phyloP scores from a whole-genome alignment of 1,140 invertebrate genomes.

The Drosophila asahinai region DNA sequence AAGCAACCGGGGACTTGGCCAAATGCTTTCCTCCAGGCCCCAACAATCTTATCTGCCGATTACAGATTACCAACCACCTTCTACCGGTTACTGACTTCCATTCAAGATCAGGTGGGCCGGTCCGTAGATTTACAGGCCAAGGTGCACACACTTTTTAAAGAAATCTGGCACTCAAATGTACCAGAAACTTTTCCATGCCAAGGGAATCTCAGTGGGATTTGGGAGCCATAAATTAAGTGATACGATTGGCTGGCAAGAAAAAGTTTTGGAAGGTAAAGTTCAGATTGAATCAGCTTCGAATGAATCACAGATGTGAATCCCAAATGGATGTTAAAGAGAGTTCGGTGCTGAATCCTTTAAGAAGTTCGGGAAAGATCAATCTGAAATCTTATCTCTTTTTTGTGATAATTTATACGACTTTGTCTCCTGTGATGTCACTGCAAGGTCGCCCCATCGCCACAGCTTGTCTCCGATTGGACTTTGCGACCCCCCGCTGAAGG shows the following conservation, averaged over 20 bases:
- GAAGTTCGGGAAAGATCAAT: no score
- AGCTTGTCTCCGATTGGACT: constrained; percentile 12
- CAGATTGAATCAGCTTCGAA: neutral
- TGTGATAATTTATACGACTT: no score
- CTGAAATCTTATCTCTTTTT: neutral
- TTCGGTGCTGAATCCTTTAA: no score
- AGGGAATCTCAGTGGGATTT: constrained; percentile 6
- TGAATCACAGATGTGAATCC: constrained; percentile 7
- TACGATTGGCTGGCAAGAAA: neutral
- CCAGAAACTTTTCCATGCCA: constrained; percentile 21
- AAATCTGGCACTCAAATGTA: neutral
- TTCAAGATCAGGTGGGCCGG: constrained; percentile 1
- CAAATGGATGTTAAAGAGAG: no score
- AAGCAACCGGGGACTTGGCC: neutral
- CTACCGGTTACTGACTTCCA: neutral
- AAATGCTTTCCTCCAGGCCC: no score
- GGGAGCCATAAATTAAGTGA: constrained; percentile 14
- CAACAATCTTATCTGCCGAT: constrained; percentile 33
- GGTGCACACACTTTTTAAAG: neutral
- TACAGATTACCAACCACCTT: neutral
- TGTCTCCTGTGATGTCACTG: constrained; percentile 14
- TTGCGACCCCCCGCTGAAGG: constrained; percentile 27
- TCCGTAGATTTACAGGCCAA: constrained; percentile 6
- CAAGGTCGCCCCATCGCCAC: neutral
- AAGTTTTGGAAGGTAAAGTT: neutral